Evolutionary conservation across 2,888 invertebrate genomes (phyloP).

Genomic region (Elgonia sp.): DNA sequence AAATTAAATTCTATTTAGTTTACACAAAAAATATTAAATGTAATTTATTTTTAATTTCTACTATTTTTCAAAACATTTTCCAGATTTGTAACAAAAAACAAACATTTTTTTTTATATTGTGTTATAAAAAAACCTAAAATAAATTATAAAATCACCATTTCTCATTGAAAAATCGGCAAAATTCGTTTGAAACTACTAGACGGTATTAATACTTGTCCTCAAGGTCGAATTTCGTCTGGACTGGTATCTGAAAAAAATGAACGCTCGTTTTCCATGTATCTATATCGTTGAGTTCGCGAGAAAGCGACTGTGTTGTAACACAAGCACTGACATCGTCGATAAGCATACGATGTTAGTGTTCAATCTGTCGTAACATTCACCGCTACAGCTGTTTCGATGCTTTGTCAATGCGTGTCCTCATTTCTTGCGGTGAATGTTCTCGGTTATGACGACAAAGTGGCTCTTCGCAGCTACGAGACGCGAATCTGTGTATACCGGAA

Average conservation of each 20-base stretch:
- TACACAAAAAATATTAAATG: too few relatives aligned
- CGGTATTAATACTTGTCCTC: too few relatives aligned
- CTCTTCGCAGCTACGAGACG: conserved; percentile 29
- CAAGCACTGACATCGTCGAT: conserved; percentile 65
- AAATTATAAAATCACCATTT: too few relatives aligned
- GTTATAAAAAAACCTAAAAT: too few relatives aligned
- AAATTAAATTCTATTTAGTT: too few relatives aligned
- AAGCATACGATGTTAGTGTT: conserved; percentile 69
- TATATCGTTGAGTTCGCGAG: conserved; percentile 20
- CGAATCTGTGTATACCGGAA: conserved; percentile 42
- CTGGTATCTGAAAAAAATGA: conserved; percentile 10
- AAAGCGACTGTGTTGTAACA: conserved; percentile 63
- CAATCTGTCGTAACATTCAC: conserved; percentile 73
- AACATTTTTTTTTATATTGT: too few relatives aligned
- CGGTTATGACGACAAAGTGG: conserved; percentile 57
- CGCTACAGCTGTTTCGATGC: conserved; percentile 73
- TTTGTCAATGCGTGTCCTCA: conserved; percentile 75
- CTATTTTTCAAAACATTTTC: too few relatives aligned
- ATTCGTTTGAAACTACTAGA: too few relatives aligned
- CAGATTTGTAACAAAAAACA: too few relatives aligned
- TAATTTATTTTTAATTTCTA: too few relatives aligned
- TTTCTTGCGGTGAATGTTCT: conserved; percentile 69
- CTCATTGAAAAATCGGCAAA: too few relatives aligned
- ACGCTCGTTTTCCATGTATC: conserved; percentile 13
- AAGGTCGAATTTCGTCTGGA: conserved; percentile 20